These are phyloP conservation scores for Colostygia pectinataria DNA, from an alignment of 2,888 invertebrate species.

Conservation along the genomic window DNA sequence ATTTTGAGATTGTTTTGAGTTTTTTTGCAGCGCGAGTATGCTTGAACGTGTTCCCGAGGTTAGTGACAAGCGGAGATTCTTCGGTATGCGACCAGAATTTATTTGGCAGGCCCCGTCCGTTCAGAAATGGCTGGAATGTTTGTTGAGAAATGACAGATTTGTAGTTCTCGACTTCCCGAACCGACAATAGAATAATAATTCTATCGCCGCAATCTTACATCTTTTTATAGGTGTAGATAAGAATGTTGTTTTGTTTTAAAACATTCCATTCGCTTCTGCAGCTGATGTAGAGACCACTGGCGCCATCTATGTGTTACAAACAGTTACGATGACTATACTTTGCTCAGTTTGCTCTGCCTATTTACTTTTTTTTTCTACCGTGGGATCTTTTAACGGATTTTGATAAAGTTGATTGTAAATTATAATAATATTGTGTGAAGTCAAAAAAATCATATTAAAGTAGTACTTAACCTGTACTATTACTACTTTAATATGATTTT, in stretches of 20 bases:
- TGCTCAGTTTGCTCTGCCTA: no score
- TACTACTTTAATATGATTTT: no score
- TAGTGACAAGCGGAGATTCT: constrained; percentile 41
- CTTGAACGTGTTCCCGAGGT: constrained; percentile 47
- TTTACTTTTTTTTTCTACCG: neutral
- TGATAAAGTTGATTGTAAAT: no score
- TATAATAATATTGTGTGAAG: no score
- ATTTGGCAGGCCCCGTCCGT: constrained; percentile 29
- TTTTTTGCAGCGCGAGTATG: constrained; percentile 65
- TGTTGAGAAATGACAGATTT: constrained; percentile 6
- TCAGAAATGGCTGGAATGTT: constrained; percentile 17
- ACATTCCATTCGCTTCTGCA: neutral
- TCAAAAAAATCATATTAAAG: no score
- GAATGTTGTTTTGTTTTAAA: no score
- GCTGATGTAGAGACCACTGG: constrained; percentile 10
- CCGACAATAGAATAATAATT: no score
- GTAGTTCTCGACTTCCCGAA: constrained; percentile 1
- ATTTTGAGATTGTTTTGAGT: constrained; percentile 70
- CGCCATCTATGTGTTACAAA: constrained; percentile 24
- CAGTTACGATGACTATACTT: no score
- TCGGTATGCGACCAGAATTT: constrained; percentile 56
- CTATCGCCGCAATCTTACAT: no score
- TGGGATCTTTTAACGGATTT: no score
- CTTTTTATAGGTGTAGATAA: no score
- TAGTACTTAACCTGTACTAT: no score